Evolutionary conservation across 1,140 invertebrate genomes (phyloP).

Genomic region (Eupeodes corollae): DNA sequence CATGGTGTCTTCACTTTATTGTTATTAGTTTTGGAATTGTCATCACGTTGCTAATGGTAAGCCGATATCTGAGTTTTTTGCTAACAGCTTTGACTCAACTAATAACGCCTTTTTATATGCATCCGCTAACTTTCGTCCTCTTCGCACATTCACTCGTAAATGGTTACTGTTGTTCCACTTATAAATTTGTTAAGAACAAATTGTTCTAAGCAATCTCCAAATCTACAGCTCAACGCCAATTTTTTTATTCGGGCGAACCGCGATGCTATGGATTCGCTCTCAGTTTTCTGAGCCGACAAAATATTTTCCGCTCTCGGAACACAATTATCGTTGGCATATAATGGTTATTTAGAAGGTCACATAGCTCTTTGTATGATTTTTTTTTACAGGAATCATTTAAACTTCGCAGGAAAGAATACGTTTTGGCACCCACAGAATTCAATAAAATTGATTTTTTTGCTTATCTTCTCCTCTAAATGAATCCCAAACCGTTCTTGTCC

Average conservation of each 20-base stretch:
- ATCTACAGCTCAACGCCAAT: constrained; percentile 3
- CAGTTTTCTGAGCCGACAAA: neutral
- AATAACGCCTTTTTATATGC: neutral
- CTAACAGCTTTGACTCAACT: neutral
- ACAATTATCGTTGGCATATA: neutral
- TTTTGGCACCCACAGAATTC: too few species aligned
- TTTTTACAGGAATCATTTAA: too few species aligned
- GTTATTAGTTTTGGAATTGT: neutral
- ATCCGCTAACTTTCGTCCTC: neutral
- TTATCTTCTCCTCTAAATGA: too few species aligned
- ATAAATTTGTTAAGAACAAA: constrained; percentile 3
- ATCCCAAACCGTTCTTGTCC: too few species aligned
- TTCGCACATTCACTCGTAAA: constrained; percentile 1
- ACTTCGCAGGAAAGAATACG: too few species aligned
- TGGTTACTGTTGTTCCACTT: neutral
- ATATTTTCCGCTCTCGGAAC: neutral
- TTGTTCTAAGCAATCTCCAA: neutral
- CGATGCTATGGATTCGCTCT: neutral
- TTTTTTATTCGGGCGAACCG: constrained; percentile 1
- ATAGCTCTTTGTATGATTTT: neutral
- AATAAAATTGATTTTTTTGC: too few species aligned
- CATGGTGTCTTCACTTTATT: neutral
- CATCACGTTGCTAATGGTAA: neutral
- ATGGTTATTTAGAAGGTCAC: neutral
- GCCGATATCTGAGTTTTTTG: neutral